phyloP scores from a whole-genome alignment of 2,113 vertebrate genomes.

The Corythornis vintsioides region DNA sequence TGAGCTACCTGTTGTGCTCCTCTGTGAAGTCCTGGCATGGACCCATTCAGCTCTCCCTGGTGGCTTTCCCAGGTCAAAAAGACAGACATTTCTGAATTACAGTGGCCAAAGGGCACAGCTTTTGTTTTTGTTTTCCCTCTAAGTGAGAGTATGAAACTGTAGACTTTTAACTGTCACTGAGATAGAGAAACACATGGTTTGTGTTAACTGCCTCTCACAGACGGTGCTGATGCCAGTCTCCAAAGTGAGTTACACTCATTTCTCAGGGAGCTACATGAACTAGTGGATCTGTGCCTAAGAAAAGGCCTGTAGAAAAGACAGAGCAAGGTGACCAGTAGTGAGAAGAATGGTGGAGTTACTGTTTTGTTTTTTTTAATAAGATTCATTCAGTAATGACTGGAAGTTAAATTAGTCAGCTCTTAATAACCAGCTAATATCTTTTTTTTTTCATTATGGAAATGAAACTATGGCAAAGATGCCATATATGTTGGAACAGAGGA shows the following conservation, averaged over 20 bases:
- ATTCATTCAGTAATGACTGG: not conserved
- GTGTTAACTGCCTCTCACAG: constrained; percentile 30
- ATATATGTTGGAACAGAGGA: not conserved
- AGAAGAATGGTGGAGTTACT: not conserved
- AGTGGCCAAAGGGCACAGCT: constrained; percentile 9
- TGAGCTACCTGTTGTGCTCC: constrained; percentile 16
- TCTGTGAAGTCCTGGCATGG: not conserved
- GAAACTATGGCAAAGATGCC: not conserved
- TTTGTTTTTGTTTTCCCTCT: constrained; percentile 53
- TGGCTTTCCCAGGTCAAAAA: constrained; percentile 21
- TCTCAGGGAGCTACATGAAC: not conserved
- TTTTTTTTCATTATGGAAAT: not conserved
- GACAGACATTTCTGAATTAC: constrained; percentile 43
- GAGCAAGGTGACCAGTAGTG: not conserved
- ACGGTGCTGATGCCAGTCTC: not conserved
- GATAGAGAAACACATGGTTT: constrained; percentile 37
- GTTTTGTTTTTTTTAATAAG: not conserved
- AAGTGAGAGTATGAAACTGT: constrained; percentile 33
- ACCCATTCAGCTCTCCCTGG: not conserved
- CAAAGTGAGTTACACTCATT: not conserved
- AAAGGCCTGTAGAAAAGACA: not conserved
- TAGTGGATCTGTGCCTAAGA: not conserved
- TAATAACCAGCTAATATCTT: not conserved
- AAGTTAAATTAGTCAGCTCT: not conserved
- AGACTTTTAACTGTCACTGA: constrained; percentile 7